Base-by-base conservation (phyloP, 2,113 vertebrate species). In the Indicator maculatus region DNA sequence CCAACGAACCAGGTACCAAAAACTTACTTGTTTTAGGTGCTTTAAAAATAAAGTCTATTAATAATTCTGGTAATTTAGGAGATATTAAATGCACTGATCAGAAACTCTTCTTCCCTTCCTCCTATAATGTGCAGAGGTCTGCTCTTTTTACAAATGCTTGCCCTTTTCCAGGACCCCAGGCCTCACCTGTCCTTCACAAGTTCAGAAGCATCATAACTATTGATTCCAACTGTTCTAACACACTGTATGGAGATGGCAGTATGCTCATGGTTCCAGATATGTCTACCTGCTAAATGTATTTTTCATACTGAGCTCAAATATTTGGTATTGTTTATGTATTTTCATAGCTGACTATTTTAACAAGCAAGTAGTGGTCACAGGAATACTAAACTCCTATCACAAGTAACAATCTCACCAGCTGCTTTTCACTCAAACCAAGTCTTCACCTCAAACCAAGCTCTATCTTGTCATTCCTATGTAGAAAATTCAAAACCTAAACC, bases 11-110 rank as follows among this genome's bases (percentile, higher is more conserved):
- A 81, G 15, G 73, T 93, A 83, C 45, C 76, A 77, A 75, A 67
- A 91, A 90, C 39, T 65, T 91, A 38, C 5, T 95, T 89, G 63
- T 50, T 83, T 39, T 66, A 76, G 44, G 55, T 91, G 53, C 30
- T 83, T 91, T 79, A 81, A 86, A 93, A 94, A 66, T 14, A 87
- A 77, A 91, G 45, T 30, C 69, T 75, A 69, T 88, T 86, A 94
- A 90, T 83, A 67, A 67, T 77, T 38, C 28, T 28, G 63, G 30
- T 39, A 94, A 85, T 94, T 83, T 86, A 89, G 23, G 58, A 91
- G 39, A 38, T 77, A 91, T 38, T 91, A 82, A 67, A 12, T 44
- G 15, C 56, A 66, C 26, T 70, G 50, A 70, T 88, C 36, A 64
- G 79, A 85, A 85, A 70, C 85, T 61, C 58, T 61, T 75, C 31